Evolutionary conservation across 2,888 invertebrate species (phyloP).

Genomic region (Apoda limacodes): DNA sequence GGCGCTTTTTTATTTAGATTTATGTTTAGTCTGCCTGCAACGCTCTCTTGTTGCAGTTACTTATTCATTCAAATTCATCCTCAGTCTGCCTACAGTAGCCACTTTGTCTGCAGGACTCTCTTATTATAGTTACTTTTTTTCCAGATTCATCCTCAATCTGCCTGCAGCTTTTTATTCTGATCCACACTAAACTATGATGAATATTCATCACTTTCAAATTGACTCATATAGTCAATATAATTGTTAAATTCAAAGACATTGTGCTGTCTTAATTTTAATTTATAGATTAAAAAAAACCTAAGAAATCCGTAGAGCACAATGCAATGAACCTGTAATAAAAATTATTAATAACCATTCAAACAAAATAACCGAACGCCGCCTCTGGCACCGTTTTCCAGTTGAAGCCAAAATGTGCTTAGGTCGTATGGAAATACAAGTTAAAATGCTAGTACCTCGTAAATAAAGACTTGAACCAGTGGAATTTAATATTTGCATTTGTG

Average conservation of each 20-base stretch:
- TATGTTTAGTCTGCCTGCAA: too few relatives aligned
- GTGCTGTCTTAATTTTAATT: conserved; percentile 60
- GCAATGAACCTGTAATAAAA: conserved; percentile 61
- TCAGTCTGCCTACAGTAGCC: conserved; percentile 36
- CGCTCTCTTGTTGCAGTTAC: conserved; percentile 8
- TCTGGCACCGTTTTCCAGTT: conserved; percentile 22
- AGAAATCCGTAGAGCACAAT: conserved; percentile 48
- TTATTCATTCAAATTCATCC: conserved; percentile 38
- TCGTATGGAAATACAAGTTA: conserved; percentile 42
- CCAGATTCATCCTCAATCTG: too few relatives aligned
- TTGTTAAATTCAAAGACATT: conserved; percentile 50
- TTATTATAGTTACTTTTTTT: too few relatives aligned
- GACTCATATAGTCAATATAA: too few relatives aligned
- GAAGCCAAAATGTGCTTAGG: conserved; percentile 37
- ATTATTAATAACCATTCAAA: conserved; percentile 61
- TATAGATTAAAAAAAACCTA: conserved; percentile 52
- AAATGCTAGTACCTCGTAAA: too few relatives aligned
- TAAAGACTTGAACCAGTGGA: conserved; percentile 58
- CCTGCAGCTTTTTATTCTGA: too few relatives aligned
- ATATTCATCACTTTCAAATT: too few relatives aligned
- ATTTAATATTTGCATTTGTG: conserved; percentile 66
- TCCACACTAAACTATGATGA: too few relatives aligned
- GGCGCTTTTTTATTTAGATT: too few relatives aligned
- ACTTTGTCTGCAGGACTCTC: too few relatives aligned
- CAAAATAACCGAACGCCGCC: conserved; percentile 32